phyloP scores from a whole-genome alignment of 2,888 invertebrate species.

The Cataglyphis altisquamis region DNA sequence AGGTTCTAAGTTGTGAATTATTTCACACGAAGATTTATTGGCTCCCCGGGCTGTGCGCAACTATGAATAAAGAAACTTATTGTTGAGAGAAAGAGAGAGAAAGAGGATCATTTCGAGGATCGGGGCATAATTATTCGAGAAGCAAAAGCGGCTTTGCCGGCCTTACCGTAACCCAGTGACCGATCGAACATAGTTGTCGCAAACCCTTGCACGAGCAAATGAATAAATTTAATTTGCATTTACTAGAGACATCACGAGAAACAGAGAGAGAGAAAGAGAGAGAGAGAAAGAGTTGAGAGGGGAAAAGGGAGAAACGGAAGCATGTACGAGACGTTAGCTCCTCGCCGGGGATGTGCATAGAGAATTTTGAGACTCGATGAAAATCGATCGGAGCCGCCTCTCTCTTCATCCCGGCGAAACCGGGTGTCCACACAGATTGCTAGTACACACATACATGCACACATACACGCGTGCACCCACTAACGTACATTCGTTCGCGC shows the following conservation, averaged over 20 bases:
- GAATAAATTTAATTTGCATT: slow-evolving; percentile 52
- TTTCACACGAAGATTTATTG: neutral
- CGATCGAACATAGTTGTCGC: slow-evolving; percentile 12
- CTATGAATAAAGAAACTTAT: neutral
- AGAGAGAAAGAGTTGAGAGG: neutral
- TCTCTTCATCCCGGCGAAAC: slow-evolving; percentile 69
- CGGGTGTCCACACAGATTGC: slow-evolving; percentile 77
- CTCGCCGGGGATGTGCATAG: slow-evolving; percentile 65
- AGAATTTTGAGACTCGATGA: slow-evolving; percentile 75
- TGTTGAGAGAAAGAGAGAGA: neutral
- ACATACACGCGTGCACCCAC: neutral
- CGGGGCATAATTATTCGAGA: neutral
- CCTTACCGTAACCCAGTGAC: slow-evolving; percentile 3
- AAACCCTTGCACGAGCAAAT: slow-evolving; percentile 27
- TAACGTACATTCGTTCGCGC: slow-evolving; percentile 32
- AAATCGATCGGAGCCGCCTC: slow-evolving; percentile 70
- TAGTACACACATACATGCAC: slow-evolving; percentile 46
- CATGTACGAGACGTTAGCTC: slow-evolving; percentile 63
- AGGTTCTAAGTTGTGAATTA: neutral
- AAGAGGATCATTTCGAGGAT: neutral
- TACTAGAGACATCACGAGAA: slow-evolving; percentile 14
- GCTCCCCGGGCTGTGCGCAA: neutral
- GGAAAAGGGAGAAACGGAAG: neutral
- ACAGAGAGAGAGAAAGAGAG: neutral
- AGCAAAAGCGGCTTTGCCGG: neutral